A percentile compares a stretch with the other conserved stretches of the same genome.
These are phyloP conservation scores for Hypocryptadius cinnamomeus DNA, from an alignment of 2,113 vertebrate genomes.

Conservation along the genomic window DNA sequence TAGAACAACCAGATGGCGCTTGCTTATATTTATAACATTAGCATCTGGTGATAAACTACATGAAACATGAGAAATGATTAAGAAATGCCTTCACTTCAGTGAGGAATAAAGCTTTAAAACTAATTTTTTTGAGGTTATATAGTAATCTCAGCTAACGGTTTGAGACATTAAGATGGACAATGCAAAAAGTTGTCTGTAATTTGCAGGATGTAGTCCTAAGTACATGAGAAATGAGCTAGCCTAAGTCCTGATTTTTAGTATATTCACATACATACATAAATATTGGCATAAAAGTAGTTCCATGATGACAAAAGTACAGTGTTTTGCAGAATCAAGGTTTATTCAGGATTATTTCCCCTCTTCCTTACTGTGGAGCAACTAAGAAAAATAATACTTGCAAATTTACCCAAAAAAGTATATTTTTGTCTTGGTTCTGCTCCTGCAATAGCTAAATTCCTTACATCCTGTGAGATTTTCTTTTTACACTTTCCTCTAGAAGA, in stretches of 20 bases:
- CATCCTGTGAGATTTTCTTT: neutral
- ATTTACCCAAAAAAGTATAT: neutral
- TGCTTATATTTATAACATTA: slow-evolving; percentile 33
- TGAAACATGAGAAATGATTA: neutral
- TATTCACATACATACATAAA: neutral
- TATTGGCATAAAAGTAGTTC: neutral
- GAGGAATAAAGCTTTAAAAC: neutral
- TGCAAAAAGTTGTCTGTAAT: neutral
- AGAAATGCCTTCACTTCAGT: neutral
- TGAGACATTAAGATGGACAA: neutral
- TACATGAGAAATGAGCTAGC: neutral
- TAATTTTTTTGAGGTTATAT: neutral
- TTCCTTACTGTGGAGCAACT: neutral
- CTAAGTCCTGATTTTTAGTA: neutral
- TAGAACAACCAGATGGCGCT: slow-evolving; percentile 45
- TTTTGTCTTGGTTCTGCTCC: neutral
- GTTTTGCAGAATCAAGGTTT: neutral
- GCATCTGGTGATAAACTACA: neutral
- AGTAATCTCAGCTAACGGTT: neutral
- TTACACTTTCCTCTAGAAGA: neutral
- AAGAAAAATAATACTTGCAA: neutral
- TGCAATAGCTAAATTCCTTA: neutral
- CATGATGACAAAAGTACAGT: neutral
- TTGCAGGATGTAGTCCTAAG: neutral
- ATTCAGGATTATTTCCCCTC: neutral